Evolutionary conservation across 2,888 invertebrate species (phyloP), one percentile per base, ranked within the genome.

Genomic region (Steinernema carpocapsae): DNA sequence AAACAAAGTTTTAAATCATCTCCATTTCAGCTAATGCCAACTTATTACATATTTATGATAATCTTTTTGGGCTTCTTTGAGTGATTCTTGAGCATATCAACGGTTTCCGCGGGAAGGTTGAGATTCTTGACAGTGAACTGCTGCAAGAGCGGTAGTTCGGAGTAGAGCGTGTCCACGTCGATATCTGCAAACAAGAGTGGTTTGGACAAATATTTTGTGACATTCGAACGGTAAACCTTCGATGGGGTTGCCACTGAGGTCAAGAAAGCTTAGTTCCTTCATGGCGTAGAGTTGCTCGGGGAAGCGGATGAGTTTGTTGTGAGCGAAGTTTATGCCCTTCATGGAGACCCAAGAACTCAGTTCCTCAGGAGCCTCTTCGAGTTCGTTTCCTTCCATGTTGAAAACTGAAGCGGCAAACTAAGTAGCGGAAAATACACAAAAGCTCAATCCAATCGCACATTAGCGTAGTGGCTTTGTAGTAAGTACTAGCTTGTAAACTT

Each of bases 351-450:
- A 84, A 24, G 71, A 70, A 14, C 59, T 72, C 22, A 84, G 70
- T 73, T 84, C 84, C 24, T 79, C 78, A 0, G 84, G 83, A 19
- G 85, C 64, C 64, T 84, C 83, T 0, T 71, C 48, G 45, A 84
- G 73, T 56, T 82, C 74, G 74, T 84, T 84, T 26, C 78, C 76
- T 48, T 81, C 82, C 77, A 85, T 79, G 76, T 84, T 84, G 43
- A 84, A 72, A 48, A 84, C 84, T 84, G 76, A 51, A 76, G 78
- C 14, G 26, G 10, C 12, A 12, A n/a, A 42, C 10, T 43, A 43
- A 43, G 7, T 17, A 37, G 7, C 1, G 45, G 46, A 42, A 24
- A 70, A n/a, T n/a, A 70, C 24, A 14, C 12, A 24, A n/a, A n/a
- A n/a, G n/a, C n/a, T n/a, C n/a, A n/a, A n/a, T n/a, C n/a, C n/a